Evolutionary conservation across 2,797 vertebrate species (phyloP).

Genomic region (Pipistrellus pygmaeus): DNA sequence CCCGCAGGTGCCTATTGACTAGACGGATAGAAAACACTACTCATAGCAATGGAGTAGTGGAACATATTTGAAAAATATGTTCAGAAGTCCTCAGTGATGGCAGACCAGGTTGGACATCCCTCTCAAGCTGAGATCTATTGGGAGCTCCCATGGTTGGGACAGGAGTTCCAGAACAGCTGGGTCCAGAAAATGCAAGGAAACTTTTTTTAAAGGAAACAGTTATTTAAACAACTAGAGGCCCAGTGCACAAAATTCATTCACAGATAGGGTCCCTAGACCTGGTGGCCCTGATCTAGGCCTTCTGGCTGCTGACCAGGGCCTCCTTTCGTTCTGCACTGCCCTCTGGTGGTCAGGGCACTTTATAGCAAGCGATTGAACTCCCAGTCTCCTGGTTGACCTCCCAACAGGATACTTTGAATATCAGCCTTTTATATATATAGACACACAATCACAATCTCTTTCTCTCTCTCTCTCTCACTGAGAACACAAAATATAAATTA

Average conservation of each 20-base stretch:
- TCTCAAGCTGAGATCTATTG: not conserved
- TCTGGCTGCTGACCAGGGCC: too few species aligned
- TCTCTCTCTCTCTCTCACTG: not conserved
- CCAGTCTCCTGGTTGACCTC: too few species aligned
- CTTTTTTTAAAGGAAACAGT: not conserved
- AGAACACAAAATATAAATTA: not conserved
- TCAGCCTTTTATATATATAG: too few species aligned
- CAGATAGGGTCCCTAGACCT: too few species aligned
- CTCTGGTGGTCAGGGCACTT: too few species aligned
- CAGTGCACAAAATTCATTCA: too few species aligned
- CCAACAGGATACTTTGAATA: too few species aligned
- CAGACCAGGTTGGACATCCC: not conserved
- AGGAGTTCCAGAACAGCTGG: not conserved
- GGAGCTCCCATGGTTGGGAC: not conserved
- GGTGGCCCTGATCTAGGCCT: too few species aligned
- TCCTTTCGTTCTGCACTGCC: too few species aligned
- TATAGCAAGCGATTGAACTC: too few species aligned
- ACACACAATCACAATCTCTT: too few species aligned
- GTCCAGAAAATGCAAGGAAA: not conserved
- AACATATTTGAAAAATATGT: conserved; percentile 47
- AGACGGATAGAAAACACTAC: not conserved
- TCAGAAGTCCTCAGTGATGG: conserved; percentile 1
- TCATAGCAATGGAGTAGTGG: not conserved
- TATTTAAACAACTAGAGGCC: not conserved
- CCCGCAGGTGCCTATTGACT: not conserved